phyloP scores from a whole-genome alignment of 2,888 invertebrate genomes.

The Patella depressa region DNA sequence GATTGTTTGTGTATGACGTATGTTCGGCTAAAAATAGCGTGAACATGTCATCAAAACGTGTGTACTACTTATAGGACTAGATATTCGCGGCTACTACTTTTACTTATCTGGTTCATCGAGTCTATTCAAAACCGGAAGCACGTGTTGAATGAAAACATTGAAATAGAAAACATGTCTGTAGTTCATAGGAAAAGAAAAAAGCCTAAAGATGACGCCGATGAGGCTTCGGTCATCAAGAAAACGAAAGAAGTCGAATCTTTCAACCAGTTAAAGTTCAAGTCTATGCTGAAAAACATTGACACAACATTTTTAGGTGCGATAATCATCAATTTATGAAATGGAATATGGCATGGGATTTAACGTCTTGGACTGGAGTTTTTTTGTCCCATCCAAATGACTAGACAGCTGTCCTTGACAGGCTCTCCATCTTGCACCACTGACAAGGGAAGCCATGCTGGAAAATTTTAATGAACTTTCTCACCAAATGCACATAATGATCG shows the following conservation, averaged over 20 bases:
- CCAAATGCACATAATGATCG: no score
- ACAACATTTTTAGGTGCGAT: slow-evolving; percentile 40
- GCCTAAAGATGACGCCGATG: slow-evolving; percentile 13
- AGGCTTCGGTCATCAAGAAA: slow-evolving; percentile 16
- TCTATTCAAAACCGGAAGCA: slow-evolving; percentile 24
- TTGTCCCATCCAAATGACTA: no score
- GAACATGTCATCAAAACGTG: slow-evolving; percentile 14
- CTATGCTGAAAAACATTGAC: slow-evolving; percentile 42
- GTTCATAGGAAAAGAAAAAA: slow-evolving; percentile 17
- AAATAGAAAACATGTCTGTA: no score
- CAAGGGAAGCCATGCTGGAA: no score
- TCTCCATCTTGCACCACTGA: no score
- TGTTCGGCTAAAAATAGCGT: slow-evolving; percentile 20
- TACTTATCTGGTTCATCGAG: background rate
- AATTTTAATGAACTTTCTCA: no score
- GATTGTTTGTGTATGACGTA: slow-evolving; percentile 20
- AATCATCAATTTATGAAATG: background rate
- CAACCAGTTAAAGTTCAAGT: slow-evolving; percentile 50
- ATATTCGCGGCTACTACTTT: background rate
- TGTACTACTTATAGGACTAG: background rate
- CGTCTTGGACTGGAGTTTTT: no score
- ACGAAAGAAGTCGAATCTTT: slow-evolving; percentile 33
- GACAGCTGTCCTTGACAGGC: no score
- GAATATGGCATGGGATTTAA: no score
- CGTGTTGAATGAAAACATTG: slow-evolving; percentile 29